Percentiles rank a stretch among this genome's conserved stretches.
phyloP scores from a whole-genome alignment of 2,113 vertebrate genomes.

The Rana temporaria region DNA sequence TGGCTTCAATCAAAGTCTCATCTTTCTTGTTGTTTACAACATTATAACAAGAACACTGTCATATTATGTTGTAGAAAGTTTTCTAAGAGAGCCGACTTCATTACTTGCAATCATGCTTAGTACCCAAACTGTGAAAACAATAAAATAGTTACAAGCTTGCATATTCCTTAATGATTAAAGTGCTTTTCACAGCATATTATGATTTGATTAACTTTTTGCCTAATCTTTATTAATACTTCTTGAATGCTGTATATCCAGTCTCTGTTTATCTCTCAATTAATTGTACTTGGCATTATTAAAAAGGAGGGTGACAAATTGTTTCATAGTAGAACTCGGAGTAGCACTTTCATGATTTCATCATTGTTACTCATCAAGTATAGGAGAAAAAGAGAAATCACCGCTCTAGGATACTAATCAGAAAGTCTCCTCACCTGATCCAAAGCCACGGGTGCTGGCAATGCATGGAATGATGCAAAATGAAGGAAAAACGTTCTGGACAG shows the following conservation, averaged over 20 bases:
- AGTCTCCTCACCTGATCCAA: too few species aligned
- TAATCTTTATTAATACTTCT: constrained; percentile 12
- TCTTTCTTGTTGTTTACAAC: not conserved
- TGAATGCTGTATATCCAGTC: not conserved
- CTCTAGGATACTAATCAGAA: too few species aligned
- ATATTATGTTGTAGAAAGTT: constrained; percentile 7
- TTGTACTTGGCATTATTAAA: constrained; percentile 17
- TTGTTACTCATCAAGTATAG: constrained; percentile 15
- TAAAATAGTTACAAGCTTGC: not conserved
- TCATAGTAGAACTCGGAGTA: constrained; percentile 29
- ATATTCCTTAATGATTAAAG: not conserved
- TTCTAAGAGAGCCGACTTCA: not conserved
- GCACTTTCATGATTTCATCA: constrained; percentile 21
- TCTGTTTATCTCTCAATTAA: not conserved
- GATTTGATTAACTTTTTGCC: constrained; percentile 29
- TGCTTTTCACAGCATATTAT: not conserved
- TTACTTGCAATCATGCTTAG: not conserved
- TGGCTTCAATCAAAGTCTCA: constrained; percentile 4
- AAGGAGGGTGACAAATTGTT: constrained; percentile 8
- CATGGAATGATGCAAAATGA: too few species aligned
- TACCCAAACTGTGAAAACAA: constrained; percentile 2
- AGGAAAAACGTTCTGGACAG: too few species aligned
- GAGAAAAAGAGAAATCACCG: too few species aligned
- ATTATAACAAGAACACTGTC: not conserved
- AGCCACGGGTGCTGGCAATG: too few species aligned